Evolutionary conservation across 2,797 vertebrate species (phyloP), one percentile per base, ranked within the genome.

Genomic region (Anniella stebbinsi): DNA sequence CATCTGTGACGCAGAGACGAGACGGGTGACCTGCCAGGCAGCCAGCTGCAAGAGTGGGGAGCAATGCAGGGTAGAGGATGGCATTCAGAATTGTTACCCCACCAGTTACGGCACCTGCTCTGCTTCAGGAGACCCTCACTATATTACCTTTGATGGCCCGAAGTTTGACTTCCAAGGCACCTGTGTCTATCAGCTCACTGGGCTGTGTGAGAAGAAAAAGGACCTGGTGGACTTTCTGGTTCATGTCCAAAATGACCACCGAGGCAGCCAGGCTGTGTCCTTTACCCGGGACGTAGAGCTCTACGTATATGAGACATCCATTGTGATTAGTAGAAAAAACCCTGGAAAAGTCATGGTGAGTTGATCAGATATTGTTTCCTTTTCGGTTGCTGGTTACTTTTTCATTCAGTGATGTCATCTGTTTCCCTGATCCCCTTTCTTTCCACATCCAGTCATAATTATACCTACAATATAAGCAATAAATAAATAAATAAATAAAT

Each of bases 81-180:
- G 97, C 38, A 88, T 97, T 85, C 96, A 84, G 0, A 94, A 86
- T 0, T 98, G 98, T 86, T 95, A 92, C 38, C 96, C 98, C 1
- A 80, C 89, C 84, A 92, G 84, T 63, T 95, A 89, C 0, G 96
- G 45, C 30, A 97, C 92, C 3, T 99, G 98, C 92, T 17, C 93
- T 0, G 98, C 96, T 0, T 92, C 94, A 0, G 97, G 97, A 0
- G 97, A 98, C 94, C 98, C 98, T 0, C 98, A 98, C 94, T 98
- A 98, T 10, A 45, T 89, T 82, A 98, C 92, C 41, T 99, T 98
- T 2, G 98, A 98, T 0, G 97, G 97, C 0, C 80, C 0, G 25
- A 95, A 28, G 83, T 98, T 96, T 45, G 89, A 97, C 93, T 99
- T 98, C 96, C 98, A 98, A 93, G 98, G 98, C 1, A 98, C 97